These are phyloP conservation scores for Phyllostomus discolor DNA, from an alignment of 2,113 vertebrate genomes.

Conservation along the genomic window DNA sequence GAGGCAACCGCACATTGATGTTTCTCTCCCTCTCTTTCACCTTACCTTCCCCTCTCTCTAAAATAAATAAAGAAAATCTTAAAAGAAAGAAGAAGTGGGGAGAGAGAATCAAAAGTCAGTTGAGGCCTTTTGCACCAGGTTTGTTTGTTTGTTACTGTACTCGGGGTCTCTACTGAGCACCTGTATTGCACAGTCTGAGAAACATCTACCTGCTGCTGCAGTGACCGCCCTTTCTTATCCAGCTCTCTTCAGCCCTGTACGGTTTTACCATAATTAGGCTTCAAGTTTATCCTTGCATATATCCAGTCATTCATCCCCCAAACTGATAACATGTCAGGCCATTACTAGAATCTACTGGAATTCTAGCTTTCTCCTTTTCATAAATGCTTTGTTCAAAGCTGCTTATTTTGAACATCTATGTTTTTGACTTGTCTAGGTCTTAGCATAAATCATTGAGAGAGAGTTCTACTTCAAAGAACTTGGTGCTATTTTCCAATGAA, in stretches of 20 bases:
- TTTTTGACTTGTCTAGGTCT: not conserved
- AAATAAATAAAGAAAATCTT: too few species aligned
- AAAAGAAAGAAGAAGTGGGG: not conserved
- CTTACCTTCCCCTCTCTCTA: too few species aligned
- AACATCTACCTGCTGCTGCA: not conserved
- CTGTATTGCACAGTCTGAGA: not conserved
- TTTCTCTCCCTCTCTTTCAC: too few species aligned
- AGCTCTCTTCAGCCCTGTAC: not conserved
- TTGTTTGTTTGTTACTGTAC: not conserved
- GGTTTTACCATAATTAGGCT: not conserved
- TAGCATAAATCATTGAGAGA: not conserved
- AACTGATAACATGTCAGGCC: not conserved
- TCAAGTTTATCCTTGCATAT: not conserved
- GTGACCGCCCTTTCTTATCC: not conserved
- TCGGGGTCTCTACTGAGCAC: not conserved
- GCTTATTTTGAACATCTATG: not conserved
- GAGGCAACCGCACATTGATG: too few species aligned
- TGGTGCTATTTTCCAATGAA: not conserved
- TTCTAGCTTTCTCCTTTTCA: not conserved
- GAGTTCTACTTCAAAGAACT: not conserved
- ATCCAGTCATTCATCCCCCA: not conserved
- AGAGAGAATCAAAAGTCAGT: not conserved
- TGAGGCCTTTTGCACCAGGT: not conserved
- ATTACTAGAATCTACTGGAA: not conserved
- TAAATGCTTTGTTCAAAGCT: not conserved